These are phyloP conservation scores for Microplitis demolitor DNA, from an alignment of 1,140 invertebrate species.

Conservation along the genomic window DNA sequence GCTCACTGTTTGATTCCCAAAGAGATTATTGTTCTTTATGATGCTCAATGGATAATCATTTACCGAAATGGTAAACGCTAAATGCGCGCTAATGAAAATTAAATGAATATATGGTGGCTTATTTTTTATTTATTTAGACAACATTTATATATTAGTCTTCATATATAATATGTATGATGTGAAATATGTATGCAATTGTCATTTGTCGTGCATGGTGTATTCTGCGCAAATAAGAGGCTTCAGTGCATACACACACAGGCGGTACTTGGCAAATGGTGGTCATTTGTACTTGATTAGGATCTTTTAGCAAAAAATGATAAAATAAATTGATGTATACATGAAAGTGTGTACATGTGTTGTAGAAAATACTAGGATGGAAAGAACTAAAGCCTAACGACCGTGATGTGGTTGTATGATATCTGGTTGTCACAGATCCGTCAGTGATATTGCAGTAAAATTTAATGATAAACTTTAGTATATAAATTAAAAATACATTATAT, in stretches of 20 bases:
- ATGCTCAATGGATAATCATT: no score
- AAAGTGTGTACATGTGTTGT: background rate
- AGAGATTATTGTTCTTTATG: no score
- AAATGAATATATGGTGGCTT: no score
- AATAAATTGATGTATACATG: background rate
- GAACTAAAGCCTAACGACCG: conserved; percentile 49
- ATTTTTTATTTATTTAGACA: no score
- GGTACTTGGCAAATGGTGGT: conserved; percentile 46
- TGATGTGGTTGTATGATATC: conserved; percentile 55
- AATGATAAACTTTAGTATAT: conserved; percentile 20
- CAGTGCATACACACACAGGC: conserved; percentile 10
- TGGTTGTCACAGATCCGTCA: conserved; percentile 51
- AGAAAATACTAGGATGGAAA: background rate
- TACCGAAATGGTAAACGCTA: no score
- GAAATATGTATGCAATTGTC: conserved; percentile 4
- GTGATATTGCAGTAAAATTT: conserved; percentile 44
- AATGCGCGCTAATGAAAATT: no score
- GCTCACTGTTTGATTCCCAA: no score
- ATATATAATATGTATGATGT: no score
- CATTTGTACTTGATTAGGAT: conserved; percentile 55
- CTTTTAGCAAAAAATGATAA: conserved; percentile 41
- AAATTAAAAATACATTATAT: conserved; percentile 59
- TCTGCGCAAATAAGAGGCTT: conserved; percentile 23
- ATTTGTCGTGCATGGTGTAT: conserved; percentile 20
- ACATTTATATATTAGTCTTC: no score